Conservation (phyloP, 2,113 vertebrate species). For the Lonchura striata region DNA sequence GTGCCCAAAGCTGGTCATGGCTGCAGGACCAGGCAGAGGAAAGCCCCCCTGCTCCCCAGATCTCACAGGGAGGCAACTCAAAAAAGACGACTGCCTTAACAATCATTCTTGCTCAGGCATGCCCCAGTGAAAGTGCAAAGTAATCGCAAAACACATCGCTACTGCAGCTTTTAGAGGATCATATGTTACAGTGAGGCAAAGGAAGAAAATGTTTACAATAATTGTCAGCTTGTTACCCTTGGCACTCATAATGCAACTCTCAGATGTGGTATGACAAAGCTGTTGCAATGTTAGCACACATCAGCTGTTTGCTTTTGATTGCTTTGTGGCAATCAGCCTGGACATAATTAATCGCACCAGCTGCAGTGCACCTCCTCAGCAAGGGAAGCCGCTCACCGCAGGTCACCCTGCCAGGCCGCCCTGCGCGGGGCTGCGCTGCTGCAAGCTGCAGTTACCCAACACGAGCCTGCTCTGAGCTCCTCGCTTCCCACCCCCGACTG, state of each 20-base stretch:
- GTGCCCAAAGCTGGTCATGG: accelerated
- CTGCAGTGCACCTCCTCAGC: not conserved
- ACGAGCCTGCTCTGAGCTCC: accelerated
- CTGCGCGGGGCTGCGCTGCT: not conserved
- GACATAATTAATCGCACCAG: not conserved
- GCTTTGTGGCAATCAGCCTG: not conserved
- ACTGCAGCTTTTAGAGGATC: not conserved
- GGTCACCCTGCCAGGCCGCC: accelerated
- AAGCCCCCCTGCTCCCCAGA: accelerated
- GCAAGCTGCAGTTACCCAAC: not conserved
- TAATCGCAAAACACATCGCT: not conserved
- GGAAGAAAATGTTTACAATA: not conserved
- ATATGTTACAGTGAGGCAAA: not conserved
- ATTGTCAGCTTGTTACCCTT: not conserved
- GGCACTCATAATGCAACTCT: not conserved
- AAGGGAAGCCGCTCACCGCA: not conserved
- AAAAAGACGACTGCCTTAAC: not conserved
- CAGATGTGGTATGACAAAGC: not conserved
- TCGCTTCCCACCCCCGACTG: accelerated
- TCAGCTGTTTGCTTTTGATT: not conserved
- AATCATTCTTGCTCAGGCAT: not conserved
- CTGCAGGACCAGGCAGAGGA: accelerated
- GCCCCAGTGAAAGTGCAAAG: not conserved
- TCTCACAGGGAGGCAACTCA: not conserved
- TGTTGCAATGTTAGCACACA: not conserved